Percentiles rank a stretch among this genome's conserved stretches.
These are phyloP conservation scores for Chondrilla cf. caribensis DNA, from an alignment of 37 sponge, comb jelly and placozoan species.

Conservation along the genomic window DNA sequence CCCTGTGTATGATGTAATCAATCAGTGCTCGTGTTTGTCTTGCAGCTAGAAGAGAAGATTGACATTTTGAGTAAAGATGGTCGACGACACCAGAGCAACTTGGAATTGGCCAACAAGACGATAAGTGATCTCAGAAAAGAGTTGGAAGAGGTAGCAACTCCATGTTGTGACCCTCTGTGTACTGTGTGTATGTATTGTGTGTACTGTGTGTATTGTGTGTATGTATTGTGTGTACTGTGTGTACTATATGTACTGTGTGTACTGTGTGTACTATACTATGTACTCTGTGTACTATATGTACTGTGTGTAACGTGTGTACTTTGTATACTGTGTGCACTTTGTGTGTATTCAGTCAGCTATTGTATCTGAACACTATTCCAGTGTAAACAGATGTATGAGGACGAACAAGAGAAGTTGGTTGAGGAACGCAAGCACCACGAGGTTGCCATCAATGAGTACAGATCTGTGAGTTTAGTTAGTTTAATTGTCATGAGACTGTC, in stretches of 20 bases:
- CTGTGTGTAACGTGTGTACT: too few relatives aligned
- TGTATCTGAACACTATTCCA: conserved; percentile 26
- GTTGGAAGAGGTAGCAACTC: conserved; percentile 43
- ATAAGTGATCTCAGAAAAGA: conserved; percentile 62
- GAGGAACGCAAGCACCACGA: conserved; percentile 69
- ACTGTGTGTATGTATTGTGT: too few relatives aligned
- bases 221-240: neutral
- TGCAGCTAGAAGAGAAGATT: conserved; percentile 80
- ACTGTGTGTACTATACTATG: too few relatives aligned
- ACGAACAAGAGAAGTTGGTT: conserved; percentile 47
- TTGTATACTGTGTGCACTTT: neutral
- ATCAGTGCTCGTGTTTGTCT: too few relatives aligned
- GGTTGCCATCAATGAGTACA: conserved; percentile 64
- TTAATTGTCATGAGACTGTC: neutral
- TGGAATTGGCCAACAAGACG: conserved; percentile 32
- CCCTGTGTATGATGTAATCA: neutral
- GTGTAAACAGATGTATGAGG: conserved; percentile 72
- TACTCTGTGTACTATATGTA: neutral
- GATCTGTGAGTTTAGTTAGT: conserved; percentile 45
- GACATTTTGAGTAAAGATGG: conserved; percentile 78
- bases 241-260: too few relatives aligned
- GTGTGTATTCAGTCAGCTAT: too few relatives aligned
- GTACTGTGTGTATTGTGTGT: too few relatives aligned
- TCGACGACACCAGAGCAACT: conserved; percentile 37
- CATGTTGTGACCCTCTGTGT: neutral